Conservation (phyloP, 2,888 invertebrate species). For the Campaea margaritaria region DNA sequence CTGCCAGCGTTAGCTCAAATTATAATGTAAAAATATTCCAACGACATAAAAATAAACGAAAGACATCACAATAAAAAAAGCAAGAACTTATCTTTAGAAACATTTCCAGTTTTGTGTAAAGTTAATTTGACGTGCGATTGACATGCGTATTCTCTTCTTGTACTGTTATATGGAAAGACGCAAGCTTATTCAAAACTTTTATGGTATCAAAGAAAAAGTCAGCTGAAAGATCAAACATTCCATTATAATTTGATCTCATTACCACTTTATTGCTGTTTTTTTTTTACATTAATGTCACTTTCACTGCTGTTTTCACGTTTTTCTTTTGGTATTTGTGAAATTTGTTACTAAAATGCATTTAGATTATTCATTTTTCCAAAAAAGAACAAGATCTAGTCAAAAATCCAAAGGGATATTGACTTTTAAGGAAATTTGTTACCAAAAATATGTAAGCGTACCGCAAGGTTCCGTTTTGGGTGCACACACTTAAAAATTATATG, state of each 20-base stretch:
- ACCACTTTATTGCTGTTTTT: neutral
- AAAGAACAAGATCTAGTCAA: conserved; percentile 22
- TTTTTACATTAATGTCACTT: neutral
- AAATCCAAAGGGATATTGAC: conserved; percentile 34
- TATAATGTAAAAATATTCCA: conserved; percentile 38
- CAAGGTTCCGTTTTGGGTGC: conserved; percentile 17
- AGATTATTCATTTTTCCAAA: neutral
- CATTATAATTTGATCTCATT: neutral
- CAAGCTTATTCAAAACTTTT: conserved; percentile 1
- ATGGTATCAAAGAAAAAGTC: neutral
- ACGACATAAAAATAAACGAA: conserved; percentile 12
- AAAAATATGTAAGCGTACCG: conserved; percentile 6
- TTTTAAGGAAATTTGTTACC: neutral
- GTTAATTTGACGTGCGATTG: conserved; percentile 32
- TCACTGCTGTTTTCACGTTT: neutral
- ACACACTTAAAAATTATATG: conserved; percentile 28
- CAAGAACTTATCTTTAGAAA: conserved; percentile 17
- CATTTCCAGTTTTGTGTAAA: conserved; percentile 31
- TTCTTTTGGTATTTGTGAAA: neutral
- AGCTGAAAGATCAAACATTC: neutral
- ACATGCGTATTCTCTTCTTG: conserved; percentile 18
- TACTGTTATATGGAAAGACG: conserved; percentile 18
- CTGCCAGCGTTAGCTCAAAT: conserved; percentile 64
- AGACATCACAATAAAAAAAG: conserved; percentile 8
- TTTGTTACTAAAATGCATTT: neutral